A percentile compares a stretch with the other conserved stretches of the same genome.
phyloP scores from a whole-genome alignment of 2,113 vertebrate species.

The Eleginops maclovinus region DNA sequence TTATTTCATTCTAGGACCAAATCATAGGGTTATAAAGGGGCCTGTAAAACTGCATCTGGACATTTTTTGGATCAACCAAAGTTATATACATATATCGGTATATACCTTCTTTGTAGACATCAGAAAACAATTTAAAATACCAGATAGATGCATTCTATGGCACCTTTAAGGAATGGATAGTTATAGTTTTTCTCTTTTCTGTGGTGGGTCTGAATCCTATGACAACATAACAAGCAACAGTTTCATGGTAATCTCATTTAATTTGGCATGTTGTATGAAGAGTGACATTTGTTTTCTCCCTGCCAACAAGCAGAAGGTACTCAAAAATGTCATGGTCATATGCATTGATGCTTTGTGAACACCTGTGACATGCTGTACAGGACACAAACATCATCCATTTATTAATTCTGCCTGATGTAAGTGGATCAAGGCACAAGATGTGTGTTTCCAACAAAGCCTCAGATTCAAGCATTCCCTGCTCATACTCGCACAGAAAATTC shows the following conservation, averaged over 20 bases:
- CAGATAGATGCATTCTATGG: too few species aligned
- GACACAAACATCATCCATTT: neutral
- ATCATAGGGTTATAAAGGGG: too few species aligned
- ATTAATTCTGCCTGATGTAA: constrained; percentile 28
- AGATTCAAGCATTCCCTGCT: neutral
- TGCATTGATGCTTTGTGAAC: constrained; percentile 16
- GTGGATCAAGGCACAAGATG: neutral
- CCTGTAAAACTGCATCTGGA: too few species aligned
- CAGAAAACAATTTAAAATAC: too few species aligned
- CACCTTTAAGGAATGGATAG: neutral
- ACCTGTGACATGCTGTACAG: constrained; percentile 11
- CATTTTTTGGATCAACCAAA: too few species aligned
- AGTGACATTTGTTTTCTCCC: neutral
- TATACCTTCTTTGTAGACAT: too few species aligned
- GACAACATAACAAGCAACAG: neutral
- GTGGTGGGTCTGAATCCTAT: neutral
- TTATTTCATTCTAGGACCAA: too few species aligned
- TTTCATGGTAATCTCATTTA: neutral
- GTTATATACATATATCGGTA: too few species aligned
- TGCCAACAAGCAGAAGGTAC: neutral
- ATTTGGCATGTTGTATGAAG: neutral
- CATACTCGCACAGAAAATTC: neutral
- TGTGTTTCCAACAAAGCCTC: neutral
- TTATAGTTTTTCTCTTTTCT: neutral
- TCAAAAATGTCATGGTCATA: constrained; percentile 9